Evolutionary conservation across 1,140 invertebrate species (phyloP).

Genomic region (Saccostrea glomerata): DNA sequence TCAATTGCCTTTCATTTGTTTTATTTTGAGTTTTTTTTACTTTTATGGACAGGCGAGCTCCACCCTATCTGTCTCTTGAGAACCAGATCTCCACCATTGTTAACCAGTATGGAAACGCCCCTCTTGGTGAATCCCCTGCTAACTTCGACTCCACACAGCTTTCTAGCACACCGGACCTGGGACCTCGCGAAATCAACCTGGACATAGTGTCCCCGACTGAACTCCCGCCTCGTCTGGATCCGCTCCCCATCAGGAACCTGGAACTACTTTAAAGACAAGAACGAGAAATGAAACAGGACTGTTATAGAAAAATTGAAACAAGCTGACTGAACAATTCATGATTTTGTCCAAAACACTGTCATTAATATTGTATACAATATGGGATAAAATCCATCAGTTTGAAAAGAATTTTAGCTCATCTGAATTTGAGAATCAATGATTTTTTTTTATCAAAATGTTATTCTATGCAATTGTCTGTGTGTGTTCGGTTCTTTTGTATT

Average conservation of each 20-base stretch:
- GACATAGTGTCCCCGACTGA: not conserved
- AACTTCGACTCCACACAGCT: conserved; percentile 16
- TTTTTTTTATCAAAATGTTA: too few species aligned
- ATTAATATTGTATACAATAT: too few species aligned
- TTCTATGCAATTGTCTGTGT: too few species aligned
- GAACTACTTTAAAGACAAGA: not conserved
- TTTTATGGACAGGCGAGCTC: not conserved
- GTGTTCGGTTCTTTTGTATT: too few species aligned
- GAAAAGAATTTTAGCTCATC: too few species aligned
- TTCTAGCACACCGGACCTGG: not conserved
- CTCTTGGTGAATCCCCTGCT: not conserved
- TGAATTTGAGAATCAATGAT: too few species aligned
- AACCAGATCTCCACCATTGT: conserved; percentile 15
- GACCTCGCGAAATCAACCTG: conserved; percentile 23
- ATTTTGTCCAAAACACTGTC: too few species aligned
- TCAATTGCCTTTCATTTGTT: too few species aligned
- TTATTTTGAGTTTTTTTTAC: not conserved
- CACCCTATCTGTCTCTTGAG: not conserved
- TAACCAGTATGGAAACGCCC: conserved; percentile 10
- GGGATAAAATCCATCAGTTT: too few species aligned
- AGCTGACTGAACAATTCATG: too few species aligned
- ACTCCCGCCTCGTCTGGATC: not conserved
- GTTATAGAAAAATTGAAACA: too few species aligned
- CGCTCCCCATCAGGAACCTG: not conserved
- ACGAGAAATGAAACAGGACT: not conserved